These are phyloP conservation scores for Palythoa grandis DNA, from an alignment of 92 coral and sea anemone species.

Conservation along the genomic window DNA sequence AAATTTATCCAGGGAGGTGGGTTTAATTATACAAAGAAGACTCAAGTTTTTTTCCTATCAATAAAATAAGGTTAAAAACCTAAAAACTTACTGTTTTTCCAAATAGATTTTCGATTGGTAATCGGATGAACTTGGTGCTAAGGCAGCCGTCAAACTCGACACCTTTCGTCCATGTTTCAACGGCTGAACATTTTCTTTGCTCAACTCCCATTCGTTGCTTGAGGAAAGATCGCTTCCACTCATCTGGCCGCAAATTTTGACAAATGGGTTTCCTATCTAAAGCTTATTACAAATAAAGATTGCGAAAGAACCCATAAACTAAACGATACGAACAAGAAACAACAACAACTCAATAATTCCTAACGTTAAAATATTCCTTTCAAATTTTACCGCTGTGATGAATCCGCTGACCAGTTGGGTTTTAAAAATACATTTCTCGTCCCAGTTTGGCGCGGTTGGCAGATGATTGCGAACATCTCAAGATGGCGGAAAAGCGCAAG, in stretches of 20 bases:
- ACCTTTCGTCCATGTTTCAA: conserved; percentile 92
- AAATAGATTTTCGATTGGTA: conserved; percentile 73
- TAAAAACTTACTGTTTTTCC: conserved; percentile 86
- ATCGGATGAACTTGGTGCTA: conserved; percentile 82
- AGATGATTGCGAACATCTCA: conserved; percentile 14
- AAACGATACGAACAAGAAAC: conserved; percentile 26
- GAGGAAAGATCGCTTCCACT: conserved; percentile 60
- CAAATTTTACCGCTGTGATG: conserved; percentile 76
- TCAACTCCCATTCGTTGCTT: conserved; percentile 95
- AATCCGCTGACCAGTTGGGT: conserved; percentile 32
- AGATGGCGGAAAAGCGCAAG: conserved; percentile 78
- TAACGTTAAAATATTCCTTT: conserved; percentile 51
- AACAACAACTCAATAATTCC: conserved; percentile 21
- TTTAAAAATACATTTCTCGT: not conserved
- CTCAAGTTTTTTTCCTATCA: not conserved
- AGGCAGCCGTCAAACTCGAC: conserved; percentile 86
- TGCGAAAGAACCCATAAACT: not conserved
- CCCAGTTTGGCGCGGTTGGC: conserved; percentile 24
- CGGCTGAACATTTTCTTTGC: conserved; percentile 98
- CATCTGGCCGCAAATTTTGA: conserved; percentile 40
- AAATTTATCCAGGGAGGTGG: not conserved
- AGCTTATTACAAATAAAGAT: not conserved
- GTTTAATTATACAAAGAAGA: not conserved
- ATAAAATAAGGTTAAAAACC: not conserved
- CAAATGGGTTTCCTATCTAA: not conserved